Evolutionary conservation across 2,888 invertebrate species (phyloP), one percentile per base, ranked within the genome.

Genomic region (Acronicta leporina): DNA sequence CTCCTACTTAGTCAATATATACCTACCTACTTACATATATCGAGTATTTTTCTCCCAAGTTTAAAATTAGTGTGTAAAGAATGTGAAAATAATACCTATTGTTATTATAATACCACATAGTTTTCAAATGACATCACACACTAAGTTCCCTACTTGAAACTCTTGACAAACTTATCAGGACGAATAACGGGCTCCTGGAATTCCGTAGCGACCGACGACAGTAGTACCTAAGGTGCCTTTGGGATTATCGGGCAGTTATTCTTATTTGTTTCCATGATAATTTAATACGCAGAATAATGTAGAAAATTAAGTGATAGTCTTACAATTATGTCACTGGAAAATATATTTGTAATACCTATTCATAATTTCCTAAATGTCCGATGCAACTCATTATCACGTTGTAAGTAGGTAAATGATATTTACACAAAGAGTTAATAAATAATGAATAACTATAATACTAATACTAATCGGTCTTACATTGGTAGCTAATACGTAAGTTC

Each of bases 101-200:
- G 3, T 56, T 49, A 20, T 11, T 3, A 33, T 33, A 40, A 41
- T n/a, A 40, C 50, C 16, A 27, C 49, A 63, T 56, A 40, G 13
- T 27, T 63, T 50, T 7, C n/a, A 15, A 14, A 15, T 69, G 64
- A 75, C 50, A 62, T 73, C 73, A 75, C 25, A 13, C 46, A 38
- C 41, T 16, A 66, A 62, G 56, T 52, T 45, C 49, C 30, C 41
- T 52, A 16, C 51, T 59, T 46, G 45, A 44, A 27, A 14, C 47
- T 54, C 60, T 72, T 61, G 55, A 68, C 72, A 49, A 58, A 57
- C 16, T 72, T 78, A 78, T 75, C 76, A 60, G 73, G 49, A 65
- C 65, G 35, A 57, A 63, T 76, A 72, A 78, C 76, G 79, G 75
- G 7, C 25, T 56, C 41, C 56, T 48, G 40, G 20, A 67, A 73